Conservation (phyloP, 2,113 vertebrate genomes). For the Zosterops borbonicus region DNA sequence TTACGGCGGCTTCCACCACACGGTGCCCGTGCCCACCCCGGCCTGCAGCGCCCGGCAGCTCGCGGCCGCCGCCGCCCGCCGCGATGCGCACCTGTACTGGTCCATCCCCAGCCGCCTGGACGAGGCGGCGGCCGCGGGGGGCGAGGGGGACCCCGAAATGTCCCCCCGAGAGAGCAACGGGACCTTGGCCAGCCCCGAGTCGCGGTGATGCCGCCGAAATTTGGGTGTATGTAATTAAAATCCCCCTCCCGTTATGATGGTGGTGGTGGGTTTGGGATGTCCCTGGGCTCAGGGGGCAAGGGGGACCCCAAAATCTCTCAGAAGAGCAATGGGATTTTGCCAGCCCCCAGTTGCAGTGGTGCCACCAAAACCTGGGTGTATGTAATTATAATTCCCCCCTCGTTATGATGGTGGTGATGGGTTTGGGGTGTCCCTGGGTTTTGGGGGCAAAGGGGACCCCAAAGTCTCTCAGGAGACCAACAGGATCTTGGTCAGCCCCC, state of each 20-base stretch:
- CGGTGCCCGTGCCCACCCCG: slow-evolving; percentile 91
- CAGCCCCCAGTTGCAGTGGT: too few species aligned
- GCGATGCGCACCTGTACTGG: slow-evolving; percentile 94
- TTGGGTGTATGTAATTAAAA: too few species aligned
- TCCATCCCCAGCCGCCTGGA: slow-evolving; percentile 93
- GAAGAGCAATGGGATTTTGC: too few species aligned
- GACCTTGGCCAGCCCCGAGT: slow-evolving; percentile 78
- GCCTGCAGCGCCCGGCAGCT: slow-evolving; percentile 87
- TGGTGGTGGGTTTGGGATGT: too few species aligned
- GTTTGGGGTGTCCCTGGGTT: too few species aligned
- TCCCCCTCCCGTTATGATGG: too few species aligned
- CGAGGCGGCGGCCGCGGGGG: slow-evolving; percentile 74
- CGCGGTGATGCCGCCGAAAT: neutral
- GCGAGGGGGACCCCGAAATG: slow-evolving; percentile 5
- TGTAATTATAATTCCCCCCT: too few species aligned
- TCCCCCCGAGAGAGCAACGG: slow-evolving; percentile 71
- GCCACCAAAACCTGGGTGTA: too few species aligned
- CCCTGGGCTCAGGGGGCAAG: too few species aligned
- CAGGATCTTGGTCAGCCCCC: too few species aligned
- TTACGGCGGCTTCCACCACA: slow-evolving; percentile 92
- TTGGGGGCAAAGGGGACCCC: neutral
- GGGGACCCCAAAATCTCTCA: too few species aligned
- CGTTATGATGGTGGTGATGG: too few species aligned
- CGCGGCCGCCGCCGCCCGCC: slow-evolving; percentile 81
- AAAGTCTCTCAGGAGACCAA: neutral